Evolutionary conservation across 92 coral and sea anemone genomes (phyloP).

Genomic region (Umimayanthus kanabou): DNA sequence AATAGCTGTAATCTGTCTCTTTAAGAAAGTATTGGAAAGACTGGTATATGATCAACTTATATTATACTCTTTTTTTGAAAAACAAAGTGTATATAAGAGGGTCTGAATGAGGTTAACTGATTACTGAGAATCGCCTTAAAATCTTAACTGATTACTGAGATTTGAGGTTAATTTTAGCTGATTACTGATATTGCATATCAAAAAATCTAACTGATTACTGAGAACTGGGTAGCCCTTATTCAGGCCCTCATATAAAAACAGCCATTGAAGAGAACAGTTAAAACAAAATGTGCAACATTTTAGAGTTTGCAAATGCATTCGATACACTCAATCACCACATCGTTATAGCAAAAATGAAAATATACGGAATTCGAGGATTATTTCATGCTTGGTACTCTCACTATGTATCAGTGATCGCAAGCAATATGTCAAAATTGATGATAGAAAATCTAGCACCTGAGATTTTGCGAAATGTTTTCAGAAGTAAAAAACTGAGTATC

Average conservation of each 20-base stretch:
- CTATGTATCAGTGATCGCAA: conserved; percentile 37
- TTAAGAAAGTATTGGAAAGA: conserved; percentile 66
- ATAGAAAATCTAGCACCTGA: conserved; percentile 34
- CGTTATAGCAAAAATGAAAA: conserved; percentile 36
- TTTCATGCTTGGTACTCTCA: conserved; percentile 46
- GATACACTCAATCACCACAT: conserved; percentile 45
- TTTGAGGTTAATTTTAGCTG: background rate
- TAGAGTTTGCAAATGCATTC: conserved; percentile 55
- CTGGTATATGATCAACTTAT: conserved; percentile 62
- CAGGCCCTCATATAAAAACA: conserved; percentile 51
- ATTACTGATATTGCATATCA: conserved; percentile 59
- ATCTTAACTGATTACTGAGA: too few relatives aligned
- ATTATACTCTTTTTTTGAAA: conserved; percentile 24
- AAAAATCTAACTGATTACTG: conserved; percentile 33
- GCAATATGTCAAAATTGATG: conserved; percentile 59
- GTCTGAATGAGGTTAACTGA: too few relatives aligned
- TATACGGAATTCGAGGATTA: conserved; percentile 50
- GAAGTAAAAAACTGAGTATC: too few relatives aligned
- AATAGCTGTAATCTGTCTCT: conserved; percentile 55
- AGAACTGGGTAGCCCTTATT: background rate
- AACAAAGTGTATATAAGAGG: conserved; percentile 40
- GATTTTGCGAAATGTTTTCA: too few relatives aligned
- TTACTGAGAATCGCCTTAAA: too few relatives aligned
- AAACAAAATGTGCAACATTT: conserved; percentile 38
- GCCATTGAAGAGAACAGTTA: conserved; percentile 36